These are phyloP conservation scores for Porites rus DNA, from an alignment of 92 coral and sea anemone genomes.

Conservation along the genomic window DNA sequence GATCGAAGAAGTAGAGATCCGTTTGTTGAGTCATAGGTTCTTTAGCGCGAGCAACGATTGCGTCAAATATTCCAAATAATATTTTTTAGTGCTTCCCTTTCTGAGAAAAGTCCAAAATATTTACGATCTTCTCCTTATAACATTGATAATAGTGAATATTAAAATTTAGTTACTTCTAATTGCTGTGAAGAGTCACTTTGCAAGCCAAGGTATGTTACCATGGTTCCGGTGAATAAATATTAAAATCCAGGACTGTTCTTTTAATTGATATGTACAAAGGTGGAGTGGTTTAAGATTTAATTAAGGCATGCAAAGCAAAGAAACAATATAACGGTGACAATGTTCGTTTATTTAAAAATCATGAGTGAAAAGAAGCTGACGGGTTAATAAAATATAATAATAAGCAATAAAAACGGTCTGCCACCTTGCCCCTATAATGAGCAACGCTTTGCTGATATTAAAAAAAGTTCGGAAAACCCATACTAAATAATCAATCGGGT, in stretches of 20 bases:
- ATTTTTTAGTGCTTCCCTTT: background rate
- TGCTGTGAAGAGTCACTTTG: slow-evolving; percentile 38
- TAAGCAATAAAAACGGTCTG: too few relatives aligned
- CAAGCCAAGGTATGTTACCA: slow-evolving; percentile 31
- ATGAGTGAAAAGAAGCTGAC: background rate
- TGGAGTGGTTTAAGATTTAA: too few relatives aligned
- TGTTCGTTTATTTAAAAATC: background rate
- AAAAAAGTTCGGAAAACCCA: too few relatives aligned
- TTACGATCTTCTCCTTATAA: slow-evolving; percentile 1
- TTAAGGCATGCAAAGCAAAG: background rate
- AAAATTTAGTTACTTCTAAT: slow-evolving; percentile 22
- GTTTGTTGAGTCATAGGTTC: slow-evolving; percentile 51
- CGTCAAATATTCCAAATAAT: slow-evolving; percentile 9
- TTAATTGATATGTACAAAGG: background rate
- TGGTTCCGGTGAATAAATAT: slow-evolving; percentile 45
- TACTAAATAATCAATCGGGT: too few relatives aligned
- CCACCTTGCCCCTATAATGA: too few relatives aligned
- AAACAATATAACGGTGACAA: background rate
- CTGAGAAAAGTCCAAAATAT: background rate
- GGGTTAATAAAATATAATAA: too few relatives aligned
- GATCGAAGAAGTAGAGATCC: slow-evolving; percentile 87
- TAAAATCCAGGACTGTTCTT: slow-evolving; percentile 13
- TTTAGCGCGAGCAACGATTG: slow-evolving; percentile 29
- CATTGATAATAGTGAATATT: slow-evolving; percentile 6
- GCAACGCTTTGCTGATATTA: too few relatives aligned